These are phyloP conservation scores for Eurosta solidaginis DNA, from an alignment of 1,140 invertebrate species.

Conservation along the genomic window DNA sequence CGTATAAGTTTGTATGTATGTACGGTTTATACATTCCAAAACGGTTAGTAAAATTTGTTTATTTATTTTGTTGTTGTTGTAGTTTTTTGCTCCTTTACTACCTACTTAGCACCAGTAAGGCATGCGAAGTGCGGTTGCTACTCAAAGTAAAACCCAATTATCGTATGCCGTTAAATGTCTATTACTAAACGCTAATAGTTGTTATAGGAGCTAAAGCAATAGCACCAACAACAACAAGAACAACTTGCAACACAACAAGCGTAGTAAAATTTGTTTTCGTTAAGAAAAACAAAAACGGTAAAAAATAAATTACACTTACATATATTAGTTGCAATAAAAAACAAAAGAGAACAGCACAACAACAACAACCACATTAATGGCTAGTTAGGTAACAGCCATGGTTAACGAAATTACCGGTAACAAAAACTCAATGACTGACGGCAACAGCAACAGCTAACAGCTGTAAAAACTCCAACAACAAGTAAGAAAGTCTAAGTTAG, in stretches of 20 bases:
- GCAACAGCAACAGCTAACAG: not conserved
- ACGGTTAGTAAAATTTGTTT: no score
- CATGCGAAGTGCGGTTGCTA: not conserved
- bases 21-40: no score
- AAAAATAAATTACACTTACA: conserved; percentile 3
- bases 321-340: not conserved
- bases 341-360: not conserved
- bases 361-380: conserved; percentile 1
- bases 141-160: conserved; percentile 24
- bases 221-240: not conserved
- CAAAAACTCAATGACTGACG: not conserved
- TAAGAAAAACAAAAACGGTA: not conserved
- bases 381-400: not conserved
- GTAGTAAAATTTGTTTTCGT: not conserved
- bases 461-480: no score
- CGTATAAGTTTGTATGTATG: no score
- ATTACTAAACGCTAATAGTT: conserved; percentile 17
- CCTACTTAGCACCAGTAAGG: no score
- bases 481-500: no score
- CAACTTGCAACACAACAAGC: not conserved
- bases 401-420: not conserved
- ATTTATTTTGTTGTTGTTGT: no score
- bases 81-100: no score
- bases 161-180: not conserved
- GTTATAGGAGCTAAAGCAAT: not conserved